Evolutionary conservation across 1,140 invertebrate genomes (phyloP).

Genomic region (Hylyphantes graminicola): DNA sequence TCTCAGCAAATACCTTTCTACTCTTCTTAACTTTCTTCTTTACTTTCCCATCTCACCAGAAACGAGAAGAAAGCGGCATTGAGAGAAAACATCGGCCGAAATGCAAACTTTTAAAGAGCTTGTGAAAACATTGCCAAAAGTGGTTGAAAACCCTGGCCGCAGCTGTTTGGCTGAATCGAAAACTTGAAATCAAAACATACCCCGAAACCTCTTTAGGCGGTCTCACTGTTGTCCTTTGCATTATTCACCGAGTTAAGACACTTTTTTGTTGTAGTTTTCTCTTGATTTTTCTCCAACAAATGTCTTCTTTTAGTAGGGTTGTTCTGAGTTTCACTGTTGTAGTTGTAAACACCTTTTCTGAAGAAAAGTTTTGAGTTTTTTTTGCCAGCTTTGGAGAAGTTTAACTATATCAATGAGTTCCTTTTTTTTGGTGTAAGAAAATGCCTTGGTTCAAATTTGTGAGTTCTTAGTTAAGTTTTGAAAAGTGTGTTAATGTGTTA

Average conservation of each 20-base stretch:
- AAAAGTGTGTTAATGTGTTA: no score
- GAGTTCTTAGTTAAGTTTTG: no score
- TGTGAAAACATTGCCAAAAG: slow-evolving; percentile 27
- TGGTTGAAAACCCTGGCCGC: slow-evolving; percentile 15
- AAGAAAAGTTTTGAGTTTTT: no score
- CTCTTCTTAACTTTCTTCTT: not conserved
- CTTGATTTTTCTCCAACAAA: no score
- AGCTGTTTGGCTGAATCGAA: slow-evolving; percentile 16
- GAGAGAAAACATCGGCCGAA: slow-evolving; percentile 5
- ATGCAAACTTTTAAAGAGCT: slow-evolving; percentile 40
- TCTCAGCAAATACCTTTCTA: not conserved
- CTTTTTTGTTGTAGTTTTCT: no score
- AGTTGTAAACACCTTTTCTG: no score
- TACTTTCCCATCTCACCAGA: not conserved
- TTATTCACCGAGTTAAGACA: not conserved
- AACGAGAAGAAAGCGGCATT: not conserved
- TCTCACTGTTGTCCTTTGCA: not conserved
- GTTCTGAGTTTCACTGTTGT: no score
- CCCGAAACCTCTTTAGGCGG: slow-evolving; percentile 17
- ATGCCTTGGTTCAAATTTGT: no score
- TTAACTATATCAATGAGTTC: no score
- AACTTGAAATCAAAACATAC: slow-evolving; percentile 38
- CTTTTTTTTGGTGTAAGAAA: no score
- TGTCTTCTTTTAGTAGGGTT: no score
- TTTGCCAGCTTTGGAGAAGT: no score